Conservation (phyloP, 2,797 vertebrate species). For the Coregonus ussuriensis region DNA sequence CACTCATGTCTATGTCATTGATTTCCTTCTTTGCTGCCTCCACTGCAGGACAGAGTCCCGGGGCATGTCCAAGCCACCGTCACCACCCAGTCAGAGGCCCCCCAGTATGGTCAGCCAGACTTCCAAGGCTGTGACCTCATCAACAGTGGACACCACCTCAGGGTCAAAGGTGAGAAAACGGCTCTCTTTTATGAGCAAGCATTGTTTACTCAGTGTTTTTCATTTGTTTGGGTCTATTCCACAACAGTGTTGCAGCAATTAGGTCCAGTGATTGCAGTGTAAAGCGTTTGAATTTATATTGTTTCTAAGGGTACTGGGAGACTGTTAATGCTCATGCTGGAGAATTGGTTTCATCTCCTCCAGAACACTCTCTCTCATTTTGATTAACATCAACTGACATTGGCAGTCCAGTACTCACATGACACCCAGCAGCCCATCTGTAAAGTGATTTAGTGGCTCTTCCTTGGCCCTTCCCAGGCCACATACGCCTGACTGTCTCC, state of each 20-base stretch:
- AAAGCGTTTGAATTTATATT: not conserved
- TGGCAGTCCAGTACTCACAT: not conserved
- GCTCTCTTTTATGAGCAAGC: constrained; percentile 9
- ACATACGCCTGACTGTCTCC: not conserved
- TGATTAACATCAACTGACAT: constrained; percentile 37
- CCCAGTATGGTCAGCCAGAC: constrained; percentile 93
- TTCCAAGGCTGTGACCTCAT: constrained; percentile 81
- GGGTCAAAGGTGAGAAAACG: constrained; percentile 83
- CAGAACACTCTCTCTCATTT: constrained; percentile 39
- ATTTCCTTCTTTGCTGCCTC: constrained; percentile 41
- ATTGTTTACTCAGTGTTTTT: not conserved
- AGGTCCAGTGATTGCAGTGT: not conserved
- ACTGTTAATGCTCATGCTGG: constrained; percentile 33
- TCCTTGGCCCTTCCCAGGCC: constrained; percentile 4
- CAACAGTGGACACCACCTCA: constrained; percentile 80
- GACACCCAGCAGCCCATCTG: constrained; percentile 18
- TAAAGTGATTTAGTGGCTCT: constrained; percentile 10
- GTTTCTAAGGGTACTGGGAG: constrained; percentile 3
- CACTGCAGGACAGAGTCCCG: constrained; percentile 81
- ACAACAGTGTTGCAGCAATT: not conserved
- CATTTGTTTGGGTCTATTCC: not conserved
- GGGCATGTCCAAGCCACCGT: constrained; percentile 86
- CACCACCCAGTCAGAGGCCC: constrained; percentile 84
- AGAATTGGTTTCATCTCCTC: constrained; percentile 48
- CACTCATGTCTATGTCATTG: constrained; percentile 21